Percentiles rank a stretch among this genome's conserved stretches.
Conservation (phyloP, 2,888 invertebrate genomes). For the Agriotes lineatus region DNA sequence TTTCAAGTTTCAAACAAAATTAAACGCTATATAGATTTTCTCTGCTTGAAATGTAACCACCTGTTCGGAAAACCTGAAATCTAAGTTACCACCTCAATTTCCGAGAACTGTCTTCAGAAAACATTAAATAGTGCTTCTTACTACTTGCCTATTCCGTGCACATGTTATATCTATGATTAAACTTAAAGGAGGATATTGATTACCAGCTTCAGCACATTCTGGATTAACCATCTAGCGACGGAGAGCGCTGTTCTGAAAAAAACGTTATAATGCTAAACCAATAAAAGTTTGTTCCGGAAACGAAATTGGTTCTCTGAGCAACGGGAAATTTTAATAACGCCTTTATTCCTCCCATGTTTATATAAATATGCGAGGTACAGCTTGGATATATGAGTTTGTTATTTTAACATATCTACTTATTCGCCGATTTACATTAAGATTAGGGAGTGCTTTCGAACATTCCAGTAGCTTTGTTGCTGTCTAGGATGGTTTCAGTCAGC, state of each 20-base stretch:
- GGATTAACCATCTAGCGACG: conserved; percentile 8
- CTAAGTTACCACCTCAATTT: conserved; percentile 13
- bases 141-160: conserved; percentile 20
- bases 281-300: conserved; percentile 1
- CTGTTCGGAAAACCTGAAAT: conserved; percentile 15
- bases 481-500: too few species aligned
- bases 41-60: too few species aligned
- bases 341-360: background rate
- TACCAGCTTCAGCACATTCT: conserved; percentile 23
- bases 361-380: background rate
- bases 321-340: background rate
- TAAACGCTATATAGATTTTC: too few species aligned
- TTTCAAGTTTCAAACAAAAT: too few species aligned
- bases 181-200: conserved; percentile 31
- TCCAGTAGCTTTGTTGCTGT: too few species aligned
- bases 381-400: too few species aligned
- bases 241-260: conserved; percentile 5
- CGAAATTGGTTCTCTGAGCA: background rate
- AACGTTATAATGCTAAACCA: conserved; percentile 6
- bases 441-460: too few species aligned
- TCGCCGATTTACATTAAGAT: too few species aligned
- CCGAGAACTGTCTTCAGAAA: conserved; percentile 23
- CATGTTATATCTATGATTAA: conserved; percentile 32
- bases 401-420: too few species aligned
- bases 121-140: conserved; percentile 21